Percentiles rank a stretch among this genome's conserved stretches.
Evolutionary conservation across 1,140 invertebrate genomes (phyloP).

Genomic region (Rhynchophorus ferrugineus): DNA sequence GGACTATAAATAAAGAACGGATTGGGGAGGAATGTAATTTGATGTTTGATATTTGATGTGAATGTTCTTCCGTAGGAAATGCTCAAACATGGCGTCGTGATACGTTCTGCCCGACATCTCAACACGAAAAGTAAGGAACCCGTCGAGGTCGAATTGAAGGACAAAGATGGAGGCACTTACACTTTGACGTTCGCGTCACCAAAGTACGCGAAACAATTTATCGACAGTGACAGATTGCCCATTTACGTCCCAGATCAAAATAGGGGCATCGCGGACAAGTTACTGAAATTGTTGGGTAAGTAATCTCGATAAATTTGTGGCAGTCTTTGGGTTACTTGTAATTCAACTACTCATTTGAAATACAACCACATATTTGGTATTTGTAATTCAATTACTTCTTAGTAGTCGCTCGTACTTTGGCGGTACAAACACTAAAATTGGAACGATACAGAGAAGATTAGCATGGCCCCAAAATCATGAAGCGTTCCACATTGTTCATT

Average conservation of each 20-base stretch:
- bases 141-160: constrained; percentile 20
- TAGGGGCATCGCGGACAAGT: constrained; percentile 15
- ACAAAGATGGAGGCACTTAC: constrained; percentile 12
- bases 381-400: too few species aligned
- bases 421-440: too few species aligned
- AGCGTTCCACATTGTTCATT: too few species aligned
- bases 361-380: too few species aligned
- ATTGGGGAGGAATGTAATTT: too few species aligned
- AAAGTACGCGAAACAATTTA: constrained; percentile 20
- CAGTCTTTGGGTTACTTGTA: too few species aligned
- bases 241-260: constrained; percentile 14
- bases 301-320: background rate
- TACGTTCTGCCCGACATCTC: constrained; percentile 13
- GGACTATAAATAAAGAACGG: too few species aligned
- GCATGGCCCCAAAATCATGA: too few species aligned
- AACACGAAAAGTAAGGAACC: constrained; percentile 20
- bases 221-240: constrained; percentile 22
- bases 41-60: too few species aligned
- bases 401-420: too few species aligned
- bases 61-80: constrained; percentile 10
- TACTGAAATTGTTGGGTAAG: constrained; percentile 21
- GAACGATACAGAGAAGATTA: too few species aligned
- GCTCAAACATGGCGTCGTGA: constrained; percentile 10
- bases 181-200: constrained; percentile 16
- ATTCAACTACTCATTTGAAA: too few species aligned